Percentiles rank a stretch among this genome's conserved stretches.
phyloP scores from a whole-genome alignment of 2,113 vertebrate species.

The Sclerurus mexicanus region DNA sequence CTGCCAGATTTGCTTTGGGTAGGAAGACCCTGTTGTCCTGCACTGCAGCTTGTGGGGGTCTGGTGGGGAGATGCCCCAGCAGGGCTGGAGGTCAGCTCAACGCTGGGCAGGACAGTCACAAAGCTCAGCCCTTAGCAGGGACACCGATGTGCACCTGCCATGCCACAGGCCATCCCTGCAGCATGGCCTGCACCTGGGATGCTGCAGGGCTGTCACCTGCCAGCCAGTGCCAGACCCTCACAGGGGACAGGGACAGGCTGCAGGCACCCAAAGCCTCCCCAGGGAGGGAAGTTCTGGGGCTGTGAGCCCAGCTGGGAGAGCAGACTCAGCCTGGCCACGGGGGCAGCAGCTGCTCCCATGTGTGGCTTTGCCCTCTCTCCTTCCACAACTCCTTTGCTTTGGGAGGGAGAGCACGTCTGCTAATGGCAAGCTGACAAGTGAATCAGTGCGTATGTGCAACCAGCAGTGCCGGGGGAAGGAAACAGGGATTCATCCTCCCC shows the following conservation, averaged over 20 bases:
- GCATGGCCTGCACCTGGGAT: background rate
- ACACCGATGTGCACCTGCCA: accelerated
- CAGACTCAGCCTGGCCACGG: background rate
- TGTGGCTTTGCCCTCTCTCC: background rate
- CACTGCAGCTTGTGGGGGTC: background rate
- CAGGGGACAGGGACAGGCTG: background rate
- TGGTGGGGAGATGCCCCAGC: background rate
- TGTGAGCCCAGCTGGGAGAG: background rate
- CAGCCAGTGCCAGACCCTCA: background rate
- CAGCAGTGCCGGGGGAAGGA: background rate
- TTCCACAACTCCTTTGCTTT: background rate
- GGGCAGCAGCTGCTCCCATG: accelerated
- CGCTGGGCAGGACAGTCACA: accelerated
- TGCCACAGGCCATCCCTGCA: background rate
- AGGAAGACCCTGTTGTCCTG: background rate
- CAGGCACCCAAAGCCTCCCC: background rate
- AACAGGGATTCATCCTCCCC: background rate
- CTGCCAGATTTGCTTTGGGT: background rate
- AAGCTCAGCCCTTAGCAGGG: background rate
- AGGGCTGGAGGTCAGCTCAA: background rate
- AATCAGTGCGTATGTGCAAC: constrained; percentile 3
- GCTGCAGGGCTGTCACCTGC: background rate
- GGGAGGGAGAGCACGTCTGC: background rate
- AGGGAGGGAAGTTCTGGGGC: background rate
- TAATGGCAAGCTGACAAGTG: constrained; percentile 21